A percentile compares a stretch with the other conserved stretches of the same genome.
These are phyloP conservation scores for Drosophila emarginata DNA, from an alignment of 2,888 invertebrate genomes.

Conservation along the genomic window DNA sequence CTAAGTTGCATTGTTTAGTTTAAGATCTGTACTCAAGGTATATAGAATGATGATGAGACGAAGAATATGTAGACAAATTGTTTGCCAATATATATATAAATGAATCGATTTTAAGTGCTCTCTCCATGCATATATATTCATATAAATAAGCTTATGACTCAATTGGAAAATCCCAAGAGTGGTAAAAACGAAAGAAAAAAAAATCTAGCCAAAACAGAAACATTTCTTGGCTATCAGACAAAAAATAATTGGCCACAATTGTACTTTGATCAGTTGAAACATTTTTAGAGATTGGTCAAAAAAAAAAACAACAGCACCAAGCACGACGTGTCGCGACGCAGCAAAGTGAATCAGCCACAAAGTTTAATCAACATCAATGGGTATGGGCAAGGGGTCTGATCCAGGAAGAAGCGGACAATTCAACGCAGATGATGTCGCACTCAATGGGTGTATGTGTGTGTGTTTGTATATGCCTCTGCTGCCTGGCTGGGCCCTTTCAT, in stretches of 20 bases:
- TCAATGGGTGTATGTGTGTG: constrained; percentile 4
- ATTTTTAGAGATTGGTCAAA: constrained; percentile 30
- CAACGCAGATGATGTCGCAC: constrained; percentile 10
- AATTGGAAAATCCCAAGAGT: constrained; percentile 5
- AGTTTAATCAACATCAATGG: constrained; percentile 44
- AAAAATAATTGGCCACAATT: constrained; percentile 61
- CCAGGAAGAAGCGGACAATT: constrained; percentile 17
- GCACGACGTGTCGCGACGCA: constrained; percentile 10
- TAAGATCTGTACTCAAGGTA: constrained; percentile 35
- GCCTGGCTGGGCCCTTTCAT: constrained; percentile 61
- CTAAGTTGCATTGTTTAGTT: constrained; percentile 51
- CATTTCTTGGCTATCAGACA: constrained; percentile 21
- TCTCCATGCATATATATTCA: background rate
- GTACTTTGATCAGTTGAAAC: constrained; percentile 46
- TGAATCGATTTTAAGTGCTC: constrained; percentile 37
- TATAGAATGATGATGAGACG: constrained; percentile 19
- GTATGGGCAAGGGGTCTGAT: constrained; percentile 4
- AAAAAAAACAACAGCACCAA: constrained; percentile 1
- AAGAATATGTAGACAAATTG: constrained; percentile 44
- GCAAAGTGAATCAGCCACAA: constrained; percentile 40
- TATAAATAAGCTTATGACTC: constrained; percentile 1
- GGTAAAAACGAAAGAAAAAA: background rate
- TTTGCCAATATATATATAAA: constrained; percentile 41
- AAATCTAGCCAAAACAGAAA: background rate
- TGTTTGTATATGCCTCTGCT: background rate